Base-by-base conservation (phyloP, 2,888 invertebrate genomes). In the Tenodera sinensis region DNA sequence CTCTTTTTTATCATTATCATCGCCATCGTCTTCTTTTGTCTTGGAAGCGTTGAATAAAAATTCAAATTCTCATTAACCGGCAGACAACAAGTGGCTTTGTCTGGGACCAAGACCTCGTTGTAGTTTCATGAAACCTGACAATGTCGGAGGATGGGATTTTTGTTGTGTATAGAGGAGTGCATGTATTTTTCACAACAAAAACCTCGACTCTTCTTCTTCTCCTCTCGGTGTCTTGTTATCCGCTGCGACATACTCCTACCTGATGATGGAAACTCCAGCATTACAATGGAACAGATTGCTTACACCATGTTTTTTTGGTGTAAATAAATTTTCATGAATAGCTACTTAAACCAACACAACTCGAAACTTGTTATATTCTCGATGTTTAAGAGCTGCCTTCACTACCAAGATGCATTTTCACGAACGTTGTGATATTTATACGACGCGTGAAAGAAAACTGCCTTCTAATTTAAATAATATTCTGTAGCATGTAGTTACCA, bases 41-140 rank as follows among this genome's bases (percentile, higher is more conserved):
- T 85, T 85, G 54, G 47, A n/a, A 54, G 85, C 14, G 54, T 85
- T 85, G 85, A 85, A 85, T 85, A 54, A 85, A 85, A 54, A 85
- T 85, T 85, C 85, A 47, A 85, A 85, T 54, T 54, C 85, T 85
- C 85, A 85, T 85, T 85, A 85, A 85, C 85, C 85, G n/a, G 28
- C 14, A 85, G 85, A 85, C 85, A 85, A 54, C 85, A 85, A 85
- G 85, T 85, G 85, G 15, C 28, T 85, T 85, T 85, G 85, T 85
- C 54, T 47, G 28, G 25, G 54, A 25, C 54, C 54, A 71, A 71
- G 54, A 25, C 54, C 54, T 71, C 54, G 54, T 71, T 71, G 54
- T 71, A 71, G 54, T 71, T 71, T 71, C 54, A 71, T 71, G 54
- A 71, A 71, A 20, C 54, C 54, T 71, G 54, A 71, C 54, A 71